phyloP scores from a whole-genome alignment of 1,140 invertebrate genomes.

The Melitaea cinxia region DNA sequence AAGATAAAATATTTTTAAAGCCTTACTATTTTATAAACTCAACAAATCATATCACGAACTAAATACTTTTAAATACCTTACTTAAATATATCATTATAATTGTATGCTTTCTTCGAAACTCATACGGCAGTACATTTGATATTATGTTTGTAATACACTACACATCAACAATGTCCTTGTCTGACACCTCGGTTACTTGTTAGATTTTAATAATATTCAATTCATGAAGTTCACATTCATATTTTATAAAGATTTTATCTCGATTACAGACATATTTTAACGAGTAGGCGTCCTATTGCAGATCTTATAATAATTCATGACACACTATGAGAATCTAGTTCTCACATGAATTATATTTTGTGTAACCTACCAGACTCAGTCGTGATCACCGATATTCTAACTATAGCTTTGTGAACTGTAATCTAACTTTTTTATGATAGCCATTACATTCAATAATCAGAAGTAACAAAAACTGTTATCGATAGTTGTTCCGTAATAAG shows the following conservation, averaged over 20 bases:
- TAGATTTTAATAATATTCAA: slow-evolving; percentile 24
- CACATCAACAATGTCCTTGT: slow-evolving; percentile 13
- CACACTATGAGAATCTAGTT: slow-evolving; percentile 22
- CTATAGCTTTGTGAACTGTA: slow-evolving; percentile 2
- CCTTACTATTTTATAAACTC: no score
- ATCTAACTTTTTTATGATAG: slow-evolving; percentile 6
- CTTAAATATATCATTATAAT: no score
- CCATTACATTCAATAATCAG: neutral
- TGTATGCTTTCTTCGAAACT: neutral
- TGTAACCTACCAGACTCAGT: slow-evolving; percentile 14
- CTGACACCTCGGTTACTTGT: slow-evolving; percentile 6
- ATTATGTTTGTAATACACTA: slow-evolving; percentile 1
- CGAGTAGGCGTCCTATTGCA: slow-evolving; percentile 21
- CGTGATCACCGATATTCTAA: slow-evolving; percentile 18
- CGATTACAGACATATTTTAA: slow-evolving; percentile 23
- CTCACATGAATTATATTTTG: slow-evolving; percentile 30
- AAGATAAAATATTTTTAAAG: no score
- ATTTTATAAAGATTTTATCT: slow-evolving; percentile 25
- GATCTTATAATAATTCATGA: slow-evolving; percentile 19
- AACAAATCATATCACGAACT: no score
- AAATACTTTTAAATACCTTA: no score
- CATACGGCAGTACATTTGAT: neutral
- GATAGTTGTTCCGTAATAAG: neutral
- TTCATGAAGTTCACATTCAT: slow-evolving; percentile 22
- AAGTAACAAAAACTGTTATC: neutral